Base-by-base conservation (phyloP, 2,888 invertebrate genomes). In the Drosophila koepferae region DNA sequence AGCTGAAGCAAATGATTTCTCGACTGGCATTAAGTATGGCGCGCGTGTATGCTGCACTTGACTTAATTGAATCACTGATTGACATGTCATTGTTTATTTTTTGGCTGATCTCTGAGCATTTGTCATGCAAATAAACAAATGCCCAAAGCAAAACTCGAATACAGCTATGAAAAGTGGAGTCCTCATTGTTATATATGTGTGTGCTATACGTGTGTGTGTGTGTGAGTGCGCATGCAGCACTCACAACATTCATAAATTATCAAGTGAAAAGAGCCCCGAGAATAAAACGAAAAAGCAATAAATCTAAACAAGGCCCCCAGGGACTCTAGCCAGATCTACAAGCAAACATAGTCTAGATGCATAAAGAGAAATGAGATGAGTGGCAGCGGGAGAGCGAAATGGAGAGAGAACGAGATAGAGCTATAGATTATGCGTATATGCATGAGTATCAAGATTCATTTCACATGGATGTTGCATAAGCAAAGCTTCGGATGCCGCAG, bases 31-130 rank as follows among this genome's bases (percentile, higher is more conserved):
- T 28, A 34, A 46, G 38, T 16, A 18, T 31, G 14, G 41, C 1
- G 28, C 53, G 23, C 55, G 43, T 61, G 49, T 67, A 40, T 41
- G 40, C 44, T 77, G 89, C 89, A 85, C 89, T 85, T 72, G 72
- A 81, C 74, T 81, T 89, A 89, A 85, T 89, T 86, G 87, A 85
- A 89, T 81, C 84, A 78, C 63, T 78, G 84, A 89, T 89, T 78
- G 84, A 76, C 86, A 74, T 72, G 59, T 67, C 72, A 56, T 40
- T 66, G 63, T 72, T 82, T 67, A 73, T 72, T 56, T 60, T 48
- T 44, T 12, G 62, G 20, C 46, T 77, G 68, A 74, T 74, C 75
- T 68, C 68, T 16, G 56, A 48, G 64, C 54, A 48, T 65, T 70
- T 63, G 65, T 43, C 60, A 77, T 63, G 65, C 74, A 74, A 77